Base-by-base conservation (phyloP, 2,888 invertebrate species). In the Campoplex nolae region DNA sequence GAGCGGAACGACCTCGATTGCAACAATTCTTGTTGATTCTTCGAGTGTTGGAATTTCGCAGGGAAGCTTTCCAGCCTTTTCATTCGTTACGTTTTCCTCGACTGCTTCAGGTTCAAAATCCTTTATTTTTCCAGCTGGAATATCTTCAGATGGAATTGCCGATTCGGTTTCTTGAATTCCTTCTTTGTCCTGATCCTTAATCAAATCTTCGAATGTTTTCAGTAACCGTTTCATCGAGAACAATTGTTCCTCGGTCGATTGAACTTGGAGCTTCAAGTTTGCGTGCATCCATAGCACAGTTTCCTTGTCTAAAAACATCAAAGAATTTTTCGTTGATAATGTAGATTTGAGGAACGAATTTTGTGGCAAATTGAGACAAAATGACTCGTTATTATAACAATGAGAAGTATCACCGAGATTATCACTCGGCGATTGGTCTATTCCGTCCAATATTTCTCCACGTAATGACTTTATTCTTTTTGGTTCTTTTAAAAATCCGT, bases 191-290 rank as follows among this genome's bases (percentile, higher is more conserved):
- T 42, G 18, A 45, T 67, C 38, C 11, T 71, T 32, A 13, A 77
- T 65, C 13, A 48, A 38, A 6, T 81, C 76, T n/a, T 81, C 81
- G 32, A 85, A n/a, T 3, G 71, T 58, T 23, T 71, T 62, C n/a
- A 81, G 23, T n/a, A 82, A 13, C 0, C 32, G 54, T 54, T 65
- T 87, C 87, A 81, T 84, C 18, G 62, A 35, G 11, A 75, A 71
- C 42, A 87, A 71, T n/a, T 75, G 78, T 23, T 87, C 79, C 71
- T 87, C 87, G 6, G 38, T 48, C 42, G 62, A 76, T 32, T 71
- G 79, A 32, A 87, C 62, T 11, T 23, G 54, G 0, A 51, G 28
- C 23, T 82, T 83, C 42, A 87, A 51, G 51, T 83, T 79, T 16
- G 23, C 82, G 23, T 71, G 75, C 9, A 84, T 54, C 84, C 78